Percentiles rank a stretch among this genome's conserved stretches.
Evolutionary conservation across 2,888 invertebrate genomes (phyloP).

Genomic region (Arctia plantaginis): DNA sequence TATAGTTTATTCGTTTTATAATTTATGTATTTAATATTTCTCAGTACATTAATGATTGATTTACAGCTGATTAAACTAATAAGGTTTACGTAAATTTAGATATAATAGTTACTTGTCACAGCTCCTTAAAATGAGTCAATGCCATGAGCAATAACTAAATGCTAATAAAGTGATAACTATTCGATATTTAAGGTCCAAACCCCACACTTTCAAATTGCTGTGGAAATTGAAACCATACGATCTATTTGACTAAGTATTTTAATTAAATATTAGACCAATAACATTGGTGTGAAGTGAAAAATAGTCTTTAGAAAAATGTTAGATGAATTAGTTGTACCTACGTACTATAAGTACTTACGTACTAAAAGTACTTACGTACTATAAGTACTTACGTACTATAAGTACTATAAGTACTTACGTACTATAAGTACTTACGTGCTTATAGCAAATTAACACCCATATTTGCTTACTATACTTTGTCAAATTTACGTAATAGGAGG

Average conservation of each 20-base stretch:
- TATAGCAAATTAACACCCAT: conserved; percentile 4
- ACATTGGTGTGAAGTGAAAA: neutral
- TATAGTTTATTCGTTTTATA: neutral
- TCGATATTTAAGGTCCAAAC: neutral
- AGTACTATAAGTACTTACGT: too few species aligned
- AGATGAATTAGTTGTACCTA: neutral
- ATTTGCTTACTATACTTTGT: neutral
- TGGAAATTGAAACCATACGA: neutral
- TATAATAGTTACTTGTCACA: neutral
- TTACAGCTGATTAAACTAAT: neutral
- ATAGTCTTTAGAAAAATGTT: neutral
- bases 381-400: too few species aligned
- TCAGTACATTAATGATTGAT: neutral
- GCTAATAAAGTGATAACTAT: neutral
- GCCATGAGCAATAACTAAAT: neutral
- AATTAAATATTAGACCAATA: neutral
- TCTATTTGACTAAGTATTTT: neutral
- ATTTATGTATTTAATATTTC: neutral
- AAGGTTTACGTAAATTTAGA: neutral
- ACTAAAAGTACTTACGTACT: too few species aligned
- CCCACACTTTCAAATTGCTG: neutral
- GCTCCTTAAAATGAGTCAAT: neutral
- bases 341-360: too few species aligned
- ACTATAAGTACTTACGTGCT: too few species aligned
- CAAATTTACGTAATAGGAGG: neutral